These are phyloP conservation scores for Rosalia funebris DNA, from an alignment of 2,888 invertebrate genomes.

Conservation along the genomic window DNA sequence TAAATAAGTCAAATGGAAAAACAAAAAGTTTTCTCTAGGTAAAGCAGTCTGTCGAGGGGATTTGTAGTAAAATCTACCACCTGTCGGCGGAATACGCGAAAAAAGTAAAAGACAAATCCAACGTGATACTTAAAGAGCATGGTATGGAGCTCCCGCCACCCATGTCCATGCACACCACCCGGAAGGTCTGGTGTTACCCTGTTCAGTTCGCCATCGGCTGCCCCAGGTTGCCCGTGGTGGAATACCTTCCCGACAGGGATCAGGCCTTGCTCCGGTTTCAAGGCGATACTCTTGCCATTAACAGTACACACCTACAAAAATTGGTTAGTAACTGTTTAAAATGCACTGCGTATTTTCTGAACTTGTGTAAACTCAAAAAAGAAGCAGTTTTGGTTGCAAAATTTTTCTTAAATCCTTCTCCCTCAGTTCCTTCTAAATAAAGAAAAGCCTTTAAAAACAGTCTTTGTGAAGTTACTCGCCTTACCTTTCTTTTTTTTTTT, in stretches of 20 bases:
- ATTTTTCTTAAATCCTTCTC: too few relatives aligned
- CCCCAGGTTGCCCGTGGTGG: constrained; percentile 85
- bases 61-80: constrained; percentile 93
- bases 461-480: too few relatives aligned
- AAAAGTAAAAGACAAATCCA: constrained; percentile 89
- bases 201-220: constrained; percentile 89
- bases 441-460: too few relatives aligned
- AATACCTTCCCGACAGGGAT: constrained; percentile 87
- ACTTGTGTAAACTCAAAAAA: too few relatives aligned
- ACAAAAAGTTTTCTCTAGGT: too few relatives aligned
- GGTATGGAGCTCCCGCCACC: constrained; percentile 74
- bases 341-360: too few relatives aligned
- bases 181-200: constrained; percentile 96
- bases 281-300: constrained; percentile 86
- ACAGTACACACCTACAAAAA: constrained; percentile 90
- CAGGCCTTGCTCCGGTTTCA: constrained; percentile 87
- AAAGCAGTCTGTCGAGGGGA: constrained; percentile 93
- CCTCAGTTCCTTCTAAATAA: too few relatives aligned
- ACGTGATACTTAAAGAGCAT: constrained; percentile 85
- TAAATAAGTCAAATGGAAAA: too few relatives aligned
- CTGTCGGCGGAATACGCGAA: constrained; percentile 91
- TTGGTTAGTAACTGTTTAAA: constrained; percentile 75
- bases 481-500: too few relatives aligned
- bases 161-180: constrained; percentile 74
- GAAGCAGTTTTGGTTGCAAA: too few relatives aligned